Evolutionary conservation across 1,140 invertebrate genomes (phyloP).

Genomic region (Caenorhabditis brenneri): DNA sequence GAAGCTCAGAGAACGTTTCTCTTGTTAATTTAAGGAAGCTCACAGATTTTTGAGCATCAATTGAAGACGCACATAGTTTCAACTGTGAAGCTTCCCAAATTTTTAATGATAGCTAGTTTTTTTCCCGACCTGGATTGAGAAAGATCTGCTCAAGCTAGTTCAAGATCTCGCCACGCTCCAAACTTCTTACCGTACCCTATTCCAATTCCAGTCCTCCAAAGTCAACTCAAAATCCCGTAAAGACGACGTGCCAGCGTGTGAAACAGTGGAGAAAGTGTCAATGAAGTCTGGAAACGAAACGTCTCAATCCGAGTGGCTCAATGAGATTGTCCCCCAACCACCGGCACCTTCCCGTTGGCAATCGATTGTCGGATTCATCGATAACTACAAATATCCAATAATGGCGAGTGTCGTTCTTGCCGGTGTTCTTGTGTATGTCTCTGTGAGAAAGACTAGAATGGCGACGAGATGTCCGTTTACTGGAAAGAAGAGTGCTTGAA

Average conservation of each 20-base stretch:
- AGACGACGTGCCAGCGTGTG: neutral
- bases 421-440: neutral
- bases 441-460: neutral
- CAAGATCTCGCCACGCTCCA: too few species aligned
- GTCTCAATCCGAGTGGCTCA: constrained; percentile 21
- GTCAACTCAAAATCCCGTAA: neutral
- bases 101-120: too few species aligned
- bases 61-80: too few species aligned
- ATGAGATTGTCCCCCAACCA: neutral
- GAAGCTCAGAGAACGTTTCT: too few species aligned
- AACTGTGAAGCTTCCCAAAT: too few species aligned
- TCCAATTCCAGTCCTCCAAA: neutral
- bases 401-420: neutral
- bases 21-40: too few species aligned
- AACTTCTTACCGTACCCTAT: too few species aligned
- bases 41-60: too few species aligned
- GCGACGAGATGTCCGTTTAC: neutral
- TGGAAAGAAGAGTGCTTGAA: neutral
- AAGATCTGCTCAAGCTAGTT: too few species aligned
- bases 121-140: too few species aligned
- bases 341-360: neutral
- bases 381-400: neutral
- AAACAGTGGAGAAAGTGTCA: neutral
- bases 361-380: neutral
- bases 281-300: neutral